Percentiles rank a stretch among this genome's conserved stretches.
These are phyloP conservation scores for Dasyurus viverrinus DNA, from an alignment of 2,113 vertebrate genomes.

Conservation along the genomic window DNA sequence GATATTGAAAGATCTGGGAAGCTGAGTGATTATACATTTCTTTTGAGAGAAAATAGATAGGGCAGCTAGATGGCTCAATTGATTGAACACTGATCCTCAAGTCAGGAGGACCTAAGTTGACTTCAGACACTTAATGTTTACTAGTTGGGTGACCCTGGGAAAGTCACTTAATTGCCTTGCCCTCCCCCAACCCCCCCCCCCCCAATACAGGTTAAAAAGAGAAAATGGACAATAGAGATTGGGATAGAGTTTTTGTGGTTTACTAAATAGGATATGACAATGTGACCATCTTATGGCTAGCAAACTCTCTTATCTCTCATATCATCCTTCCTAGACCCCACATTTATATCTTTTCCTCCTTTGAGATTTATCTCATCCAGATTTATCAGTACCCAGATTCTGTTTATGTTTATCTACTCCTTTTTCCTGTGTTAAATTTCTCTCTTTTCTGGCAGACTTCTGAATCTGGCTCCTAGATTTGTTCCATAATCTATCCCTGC, in stretches of 20 bases:
- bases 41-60: neutral
- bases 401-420: neutral
- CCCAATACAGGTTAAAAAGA: neutral
- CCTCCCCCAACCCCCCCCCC: too few species aligned
- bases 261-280: neutral
- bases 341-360: neutral
- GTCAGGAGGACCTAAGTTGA: too few species aligned
- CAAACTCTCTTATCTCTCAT: neutral
- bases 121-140: too few species aligned
- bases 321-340: neutral
- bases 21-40: neutral
- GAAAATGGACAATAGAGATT: neutral
- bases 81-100: too few species aligned
- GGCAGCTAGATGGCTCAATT: neutral
- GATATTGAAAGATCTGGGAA: neutral
- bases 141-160: too few species aligned
- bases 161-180: too few species aligned
- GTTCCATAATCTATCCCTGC: neutral
- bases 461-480: neutral
- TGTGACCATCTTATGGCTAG: neutral
- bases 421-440: neutral
- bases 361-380: neutral
- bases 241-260: neutral
- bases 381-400: neutral
- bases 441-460: neutral